These are phyloP conservation scores for Aleiodes testaceus DNA, from an alignment of 2,888 invertebrate species.

Conservation along the genomic window DNA sequence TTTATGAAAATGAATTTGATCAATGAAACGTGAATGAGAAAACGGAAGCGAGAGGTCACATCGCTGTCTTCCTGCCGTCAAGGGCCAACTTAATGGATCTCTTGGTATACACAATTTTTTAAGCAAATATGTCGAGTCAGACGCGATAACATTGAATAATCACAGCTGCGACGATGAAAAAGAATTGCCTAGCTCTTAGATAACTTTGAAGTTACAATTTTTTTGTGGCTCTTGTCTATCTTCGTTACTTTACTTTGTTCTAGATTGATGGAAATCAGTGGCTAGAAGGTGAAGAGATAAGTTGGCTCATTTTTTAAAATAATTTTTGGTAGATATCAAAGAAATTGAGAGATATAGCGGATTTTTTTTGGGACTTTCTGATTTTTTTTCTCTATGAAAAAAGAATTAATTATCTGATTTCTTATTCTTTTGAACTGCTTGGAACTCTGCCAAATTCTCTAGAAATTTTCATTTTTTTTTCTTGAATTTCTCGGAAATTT, in stretches of 20 bases:
- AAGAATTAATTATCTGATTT: no score
- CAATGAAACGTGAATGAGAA: neutral
- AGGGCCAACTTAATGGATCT: neutral
- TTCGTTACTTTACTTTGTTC: neutral
- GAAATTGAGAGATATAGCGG: no score
- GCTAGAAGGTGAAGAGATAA: no score
- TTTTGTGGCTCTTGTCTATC: neutral
- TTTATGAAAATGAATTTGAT: neutral
- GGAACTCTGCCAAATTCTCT: no score
- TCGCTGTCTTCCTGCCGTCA: neutral
- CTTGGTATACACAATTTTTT: neutral
- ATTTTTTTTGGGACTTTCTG: no score
- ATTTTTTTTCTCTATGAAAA: no score
- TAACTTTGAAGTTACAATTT: neutral
- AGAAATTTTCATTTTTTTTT: no score
- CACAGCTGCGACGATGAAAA: constrained; percentile 18
- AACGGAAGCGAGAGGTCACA: constrained; percentile 1
- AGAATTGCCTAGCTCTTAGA: neutral
- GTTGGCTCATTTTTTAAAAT: no score
- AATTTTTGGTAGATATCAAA: no score
- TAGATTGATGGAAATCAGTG: neutral
- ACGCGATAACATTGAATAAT: constrained; percentile 6
- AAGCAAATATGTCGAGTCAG: neutral
- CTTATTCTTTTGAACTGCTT: no score
- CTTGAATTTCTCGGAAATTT: no score